Base-by-base conservation (phyloP, 1,140 invertebrate genomes). In the Delia radicum region DNA sequence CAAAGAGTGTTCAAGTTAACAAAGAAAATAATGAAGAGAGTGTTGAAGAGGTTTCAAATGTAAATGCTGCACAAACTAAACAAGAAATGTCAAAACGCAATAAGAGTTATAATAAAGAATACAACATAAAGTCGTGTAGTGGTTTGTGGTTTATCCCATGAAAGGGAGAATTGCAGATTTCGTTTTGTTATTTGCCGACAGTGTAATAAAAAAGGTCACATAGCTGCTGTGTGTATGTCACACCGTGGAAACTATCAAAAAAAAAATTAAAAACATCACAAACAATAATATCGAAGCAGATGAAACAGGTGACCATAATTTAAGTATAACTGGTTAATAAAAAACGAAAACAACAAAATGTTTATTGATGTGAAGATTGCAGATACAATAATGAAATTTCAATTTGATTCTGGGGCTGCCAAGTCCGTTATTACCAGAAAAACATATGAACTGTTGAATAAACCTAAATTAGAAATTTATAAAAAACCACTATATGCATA, bases 161-260 rank as follows among this genome's bases (percentile, higher is more conserved):
- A 24, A 28, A 61, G 75, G 26, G 48, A 76, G 42, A 31, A 76
- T 3, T 76, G 75, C 21, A 72, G 48, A 63, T 76, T 76, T 63
- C 24, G 29, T 26, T 73, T 63, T 15, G 37, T 69, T 3, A 27
- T 73, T 21, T 76, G 75, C 28, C 29, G 65, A 63, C 37, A 33
- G 15, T 73, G 69, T 33, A 33, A 24, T 2, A 72, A 61, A 63
- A 63, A 72, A 26, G 69, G 67, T 5, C 75, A 76, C 12, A 76
- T 62, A n/a, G 29, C 63, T 1, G 8, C 42, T 5, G 75, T 72
- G 7, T 76, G 75, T 65, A 63, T 73, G 71, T 73, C 71, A 75
- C 69, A 48, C 5, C n/a, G 13, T 2, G 29, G 33, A 37, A 26
- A 67, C 27, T 13, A 48, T 24, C 28, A 74, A n/a, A 73, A 73